Evolutionary conservation across 2,113 vertebrate species (phyloP).

Genomic region (Pelvicachromis taeniatus): DNA sequence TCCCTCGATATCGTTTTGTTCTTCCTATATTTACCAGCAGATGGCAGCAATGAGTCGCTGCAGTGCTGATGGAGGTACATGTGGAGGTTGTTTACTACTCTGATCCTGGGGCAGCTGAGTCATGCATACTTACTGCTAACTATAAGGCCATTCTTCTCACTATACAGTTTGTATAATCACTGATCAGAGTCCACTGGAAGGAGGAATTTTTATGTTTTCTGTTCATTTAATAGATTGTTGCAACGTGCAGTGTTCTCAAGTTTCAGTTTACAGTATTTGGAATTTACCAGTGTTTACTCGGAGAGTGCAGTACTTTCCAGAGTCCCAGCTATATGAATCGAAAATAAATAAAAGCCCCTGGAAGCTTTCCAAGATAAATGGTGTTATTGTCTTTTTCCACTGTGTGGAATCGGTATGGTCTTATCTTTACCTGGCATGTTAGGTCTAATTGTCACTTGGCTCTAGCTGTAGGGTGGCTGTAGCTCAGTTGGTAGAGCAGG

Average conservation of each 20-base stretch:
- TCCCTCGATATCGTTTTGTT: background rate
- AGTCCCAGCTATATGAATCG: background rate
- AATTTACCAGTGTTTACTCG: background rate
- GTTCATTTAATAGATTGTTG: background rate
- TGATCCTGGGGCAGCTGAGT: background rate
- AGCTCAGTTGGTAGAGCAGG: too few relatives aligned
- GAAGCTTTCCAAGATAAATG: background rate
- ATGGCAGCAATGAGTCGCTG: background rate
- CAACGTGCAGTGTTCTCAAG: background rate
- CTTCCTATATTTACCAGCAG: background rate
- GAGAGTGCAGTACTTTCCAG: background rate
- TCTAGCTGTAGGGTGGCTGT: too few relatives aligned
- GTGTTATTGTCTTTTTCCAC: background rate
- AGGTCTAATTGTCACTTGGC: too few relatives aligned
- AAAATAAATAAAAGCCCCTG: background rate
- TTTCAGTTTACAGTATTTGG: background rate
- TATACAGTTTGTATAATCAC: background rate
- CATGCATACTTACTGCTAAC: background rate
- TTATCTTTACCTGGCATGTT: background rate
- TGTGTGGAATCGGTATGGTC: background rate
- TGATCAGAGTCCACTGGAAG: background rate
- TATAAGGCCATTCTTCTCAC: background rate
- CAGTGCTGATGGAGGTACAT: background rate
- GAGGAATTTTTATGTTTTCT: background rate
- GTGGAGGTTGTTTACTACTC: slow-evolving; percentile 4